Evolutionary conservation across 2,888 invertebrate species (phyloP), one percentile per base, ranked within the genome.

Genomic region (Chorisops tibialis): DNA sequence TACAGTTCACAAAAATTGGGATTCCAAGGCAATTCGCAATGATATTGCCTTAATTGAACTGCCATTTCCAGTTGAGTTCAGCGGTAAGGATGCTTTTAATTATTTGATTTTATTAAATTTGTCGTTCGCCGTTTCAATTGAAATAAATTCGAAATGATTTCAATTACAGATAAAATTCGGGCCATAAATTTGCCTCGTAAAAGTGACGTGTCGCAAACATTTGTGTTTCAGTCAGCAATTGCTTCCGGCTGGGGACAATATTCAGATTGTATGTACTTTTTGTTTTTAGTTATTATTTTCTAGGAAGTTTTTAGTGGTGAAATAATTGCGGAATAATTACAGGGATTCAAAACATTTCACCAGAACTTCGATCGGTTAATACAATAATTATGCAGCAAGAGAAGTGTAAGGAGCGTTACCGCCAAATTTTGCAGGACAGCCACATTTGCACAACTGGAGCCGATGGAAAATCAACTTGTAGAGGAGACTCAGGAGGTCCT

Each of bases 211-310:
- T 11, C 24, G 4, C 14, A 50, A 2, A 22, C 38, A 5, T 79
- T 79, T 51, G 73, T 72, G 45, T 75, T 74, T 52, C 73, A 74
- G 56, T 66, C 72, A 18, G 79, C 74, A 19, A 72, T 75, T 6
- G 80, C 79, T 47, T 79, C 79, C 19, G 81, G 81, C 9, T 82
- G 82, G 82, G 82, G 82, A 9, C 75, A 74, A 39, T 75, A 73
- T 39, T 66, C 69, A 19, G 75, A 77, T 54, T 39, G 68, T 68
- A 61, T 63, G 66, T 37, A 47, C 35, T 9, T 14, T 38, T 51
- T 35, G 2, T 3, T 24, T 3, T 41, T 24, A 22, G 48, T 22
- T 38, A 38, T 5, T 50, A 39, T 59, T 48, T 24, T 12, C 12
- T 16, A 47, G 11, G 6, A 41, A n/a, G 6, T 12, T 7, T 2